Evolutionary conservation across 2,797 vertebrate genomes (phyloP).

Genomic region (Lates japonicus): DNA sequence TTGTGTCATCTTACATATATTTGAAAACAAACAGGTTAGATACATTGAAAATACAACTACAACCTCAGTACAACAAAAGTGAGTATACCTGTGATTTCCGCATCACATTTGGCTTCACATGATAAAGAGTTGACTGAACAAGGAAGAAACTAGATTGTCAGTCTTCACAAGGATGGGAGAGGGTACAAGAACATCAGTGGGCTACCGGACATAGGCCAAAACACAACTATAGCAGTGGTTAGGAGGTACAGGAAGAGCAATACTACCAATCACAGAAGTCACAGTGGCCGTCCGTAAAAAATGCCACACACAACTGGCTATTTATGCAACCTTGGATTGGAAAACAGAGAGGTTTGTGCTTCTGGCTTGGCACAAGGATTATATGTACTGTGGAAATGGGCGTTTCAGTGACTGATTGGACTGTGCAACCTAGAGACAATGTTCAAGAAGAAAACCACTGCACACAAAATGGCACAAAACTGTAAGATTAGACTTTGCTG

Average conservation of each 20-base stretch:
- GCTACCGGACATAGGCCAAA: neutral
- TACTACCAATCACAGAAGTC: neutral
- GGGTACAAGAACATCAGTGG: no score
- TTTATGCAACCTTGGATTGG: neutral
- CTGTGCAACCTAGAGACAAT: neutral
- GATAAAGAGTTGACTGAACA: neutral
- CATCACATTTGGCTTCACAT: neutral
- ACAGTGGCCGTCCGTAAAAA: neutral
- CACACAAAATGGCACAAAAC: neutral
- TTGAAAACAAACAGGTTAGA: neutral
- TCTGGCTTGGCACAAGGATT: neutral
- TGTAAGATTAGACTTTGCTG: neutral
- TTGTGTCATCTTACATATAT: neutral
- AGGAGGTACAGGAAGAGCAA: neutral
- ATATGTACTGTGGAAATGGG: neutral
- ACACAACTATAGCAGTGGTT: neutral
- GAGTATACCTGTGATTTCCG: neutral
- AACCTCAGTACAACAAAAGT: neutral
- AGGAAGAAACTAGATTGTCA: neutral
- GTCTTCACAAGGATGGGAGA: neutral
- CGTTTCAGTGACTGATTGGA: neutral
- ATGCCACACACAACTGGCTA: neutral
- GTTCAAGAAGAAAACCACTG: neutral
- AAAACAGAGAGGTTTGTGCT: neutral
- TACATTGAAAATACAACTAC: neutral